These are phyloP conservation scores for Miltochrista miniata DNA, from an alignment of 2,888 invertebrate genomes.

Conservation along the genomic window DNA sequence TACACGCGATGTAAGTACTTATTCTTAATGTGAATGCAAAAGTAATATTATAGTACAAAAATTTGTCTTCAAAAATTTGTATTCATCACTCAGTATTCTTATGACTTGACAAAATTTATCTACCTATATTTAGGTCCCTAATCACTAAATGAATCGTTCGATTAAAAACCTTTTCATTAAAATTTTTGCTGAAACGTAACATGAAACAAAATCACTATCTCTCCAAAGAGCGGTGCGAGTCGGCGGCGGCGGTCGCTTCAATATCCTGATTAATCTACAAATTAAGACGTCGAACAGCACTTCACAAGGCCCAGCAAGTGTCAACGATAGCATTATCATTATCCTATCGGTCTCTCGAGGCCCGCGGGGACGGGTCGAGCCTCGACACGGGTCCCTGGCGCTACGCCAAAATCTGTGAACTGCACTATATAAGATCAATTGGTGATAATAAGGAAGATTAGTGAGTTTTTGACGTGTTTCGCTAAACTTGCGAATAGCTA, in stretches of 20 bases:
- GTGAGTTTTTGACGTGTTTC: not conserved
- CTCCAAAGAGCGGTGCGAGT: not conserved
- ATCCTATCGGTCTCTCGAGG: conserved; percentile 4
- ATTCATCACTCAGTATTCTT: too few species aligned
- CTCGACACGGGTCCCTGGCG: too few species aligned
- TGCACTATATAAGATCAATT: conserved; percentile 7
- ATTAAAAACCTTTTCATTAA: too few species aligned
- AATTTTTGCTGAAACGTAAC: not conserved
- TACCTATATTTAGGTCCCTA: too few species aligned
- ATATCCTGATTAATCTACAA: conserved; percentile 12
- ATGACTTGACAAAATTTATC: too few species aligned
- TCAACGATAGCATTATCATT: conserved; percentile 19
- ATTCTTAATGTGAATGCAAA: too few species aligned
- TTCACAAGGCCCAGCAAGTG: conserved; percentile 12
- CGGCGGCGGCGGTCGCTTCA: not conserved
- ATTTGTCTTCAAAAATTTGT: too few species aligned
- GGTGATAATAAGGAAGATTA: conserved; percentile 2
- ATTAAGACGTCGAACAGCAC: conserved; percentile 15
- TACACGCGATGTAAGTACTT: too few species aligned
- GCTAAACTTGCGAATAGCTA: too few species aligned
- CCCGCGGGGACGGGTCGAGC: not conserved
- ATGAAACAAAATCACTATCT: not conserved
- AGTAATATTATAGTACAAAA: too few species aligned
- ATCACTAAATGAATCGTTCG: not conserved
- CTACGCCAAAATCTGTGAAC: too few species aligned